Percentiles rank a stretch among this genome's conserved stretches.
Evolutionary conservation across 2,888 invertebrate species (phyloP).

Genomic region (Lepidochrysops patricia): DNA sequence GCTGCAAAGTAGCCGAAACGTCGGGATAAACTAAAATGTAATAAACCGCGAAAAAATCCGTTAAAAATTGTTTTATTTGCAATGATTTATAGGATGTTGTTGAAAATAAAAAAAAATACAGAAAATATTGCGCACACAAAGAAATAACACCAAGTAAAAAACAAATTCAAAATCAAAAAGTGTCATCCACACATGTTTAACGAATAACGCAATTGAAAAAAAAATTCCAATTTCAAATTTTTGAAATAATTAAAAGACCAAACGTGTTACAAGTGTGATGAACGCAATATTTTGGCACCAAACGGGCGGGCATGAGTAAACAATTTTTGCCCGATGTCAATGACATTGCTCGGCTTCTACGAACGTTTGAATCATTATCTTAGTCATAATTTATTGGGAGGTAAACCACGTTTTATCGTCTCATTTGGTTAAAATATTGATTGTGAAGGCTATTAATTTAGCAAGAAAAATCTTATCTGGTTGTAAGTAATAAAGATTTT

Average conservation of each 20-base stretch:
- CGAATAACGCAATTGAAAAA: background rate
- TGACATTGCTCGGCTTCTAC: constrained; percentile 46
- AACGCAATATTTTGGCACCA: constrained; percentile 47
- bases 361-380: constrained; percentile 27
- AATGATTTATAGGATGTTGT: background rate
- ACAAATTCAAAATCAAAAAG: background rate
- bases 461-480: background rate
- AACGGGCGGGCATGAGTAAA: constrained; percentile 46
- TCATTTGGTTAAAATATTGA: constrained; percentile 9
- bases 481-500: too few species aligned
- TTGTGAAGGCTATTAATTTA: background rate
- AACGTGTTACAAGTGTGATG: constrained; percentile 11
- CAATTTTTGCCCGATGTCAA: constrained; percentile 52
- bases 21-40: too few species aligned
- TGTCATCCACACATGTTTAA: background rate
- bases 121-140: background rate
- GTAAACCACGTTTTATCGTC: background rate
- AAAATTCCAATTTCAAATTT: constrained; percentile 3
- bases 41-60: too few species aligned
- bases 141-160: background rate
- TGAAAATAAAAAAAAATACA: background rate
- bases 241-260: background rate
- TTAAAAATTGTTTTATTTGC: too few species aligned
- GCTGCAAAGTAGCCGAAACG: too few species aligned
- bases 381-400: constrained; percentile 24